phyloP scores from a whole-genome alignment of 1,140 invertebrate species.

The Pygmarrhopalites habei region DNA sequence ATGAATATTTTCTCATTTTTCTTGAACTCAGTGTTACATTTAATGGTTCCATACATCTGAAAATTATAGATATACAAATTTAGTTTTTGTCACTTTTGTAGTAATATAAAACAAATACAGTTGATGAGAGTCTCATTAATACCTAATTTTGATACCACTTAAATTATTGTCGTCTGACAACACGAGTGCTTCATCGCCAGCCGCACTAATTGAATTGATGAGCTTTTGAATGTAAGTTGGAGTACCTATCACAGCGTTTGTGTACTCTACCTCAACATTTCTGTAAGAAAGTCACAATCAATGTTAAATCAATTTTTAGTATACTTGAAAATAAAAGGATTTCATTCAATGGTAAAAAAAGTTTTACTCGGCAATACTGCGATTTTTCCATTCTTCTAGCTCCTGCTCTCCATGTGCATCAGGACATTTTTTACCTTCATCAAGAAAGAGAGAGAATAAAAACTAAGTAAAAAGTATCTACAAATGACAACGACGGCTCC shows the following conservation, averaged over 20 bases:
- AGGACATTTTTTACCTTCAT: conserved; percentile 35
- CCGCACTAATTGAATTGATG: conserved; percentile 56
- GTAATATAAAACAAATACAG: too few species aligned
- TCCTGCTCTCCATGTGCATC: conserved; percentile 63
- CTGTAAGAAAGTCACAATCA: too few species aligned
- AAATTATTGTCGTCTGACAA: conserved; percentile 55
- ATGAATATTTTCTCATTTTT: conserved; percentile 58
- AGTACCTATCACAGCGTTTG: background rate
- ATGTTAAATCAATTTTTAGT: background rate
- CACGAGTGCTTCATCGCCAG: conserved; percentile 60
- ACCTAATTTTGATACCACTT: conserved; percentile 50
- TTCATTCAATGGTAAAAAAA: conserved; percentile 38
- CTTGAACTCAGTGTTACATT: conserved; percentile 56
- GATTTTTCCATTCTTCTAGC: conserved; percentile 64
- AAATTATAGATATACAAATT: conserved; percentile 23
- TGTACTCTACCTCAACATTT: background rate
- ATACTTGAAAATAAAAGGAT: too few species aligned
- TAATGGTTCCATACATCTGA: conserved; percentile 51
- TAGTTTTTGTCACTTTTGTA: background rate
- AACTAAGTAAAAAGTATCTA: too few species aligned
- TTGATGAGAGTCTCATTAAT: conserved; percentile 1
- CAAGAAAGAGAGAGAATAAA: too few species aligned
- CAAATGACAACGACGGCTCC: too few species aligned
- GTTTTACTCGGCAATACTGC: conserved; percentile 57
- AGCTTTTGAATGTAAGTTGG: conserved; percentile 34